Evolutionary conservation across 2,113 vertebrate species (phyloP).

Genomic region (Vidua chalybeata): DNA sequence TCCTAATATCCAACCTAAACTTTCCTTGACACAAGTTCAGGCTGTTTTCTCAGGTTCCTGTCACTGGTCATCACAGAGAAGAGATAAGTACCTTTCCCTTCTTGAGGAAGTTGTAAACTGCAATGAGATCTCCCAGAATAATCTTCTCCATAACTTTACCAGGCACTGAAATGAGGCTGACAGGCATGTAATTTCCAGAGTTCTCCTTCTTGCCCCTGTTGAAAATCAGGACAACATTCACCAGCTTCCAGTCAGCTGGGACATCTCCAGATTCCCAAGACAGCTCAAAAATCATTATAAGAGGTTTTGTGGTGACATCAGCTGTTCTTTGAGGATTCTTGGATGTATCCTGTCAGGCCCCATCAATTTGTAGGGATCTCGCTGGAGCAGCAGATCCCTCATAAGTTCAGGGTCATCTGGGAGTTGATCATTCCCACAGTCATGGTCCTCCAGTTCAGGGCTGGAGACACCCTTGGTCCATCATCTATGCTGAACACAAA

Average conservation of each 20-base stretch:
- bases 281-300: fast-evolving
- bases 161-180: neutral
- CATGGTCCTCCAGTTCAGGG: neutral
- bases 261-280: neutral
- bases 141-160: neutral
- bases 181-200: neutral
- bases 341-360: neutral
- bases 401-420: neutral
- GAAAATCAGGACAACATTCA: neutral
- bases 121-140: neutral
- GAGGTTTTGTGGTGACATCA: neutral
- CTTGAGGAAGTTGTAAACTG: neutral
- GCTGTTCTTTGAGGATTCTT: neutral
- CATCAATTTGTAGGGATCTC: neutral
- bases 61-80: neutral
- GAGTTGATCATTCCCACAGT: neutral
- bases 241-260: neutral
- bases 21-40: neutral
- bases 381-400: neutral
- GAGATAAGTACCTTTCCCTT: neutral
- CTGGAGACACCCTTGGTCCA: neutral
- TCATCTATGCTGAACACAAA: neutral
- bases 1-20: neutral
- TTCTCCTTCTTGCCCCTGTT: neutral
- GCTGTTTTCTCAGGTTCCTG: neutral